Conservation (phyloP, 2,113 vertebrate genomes). For the Miniopterus natalensis region DNA sequence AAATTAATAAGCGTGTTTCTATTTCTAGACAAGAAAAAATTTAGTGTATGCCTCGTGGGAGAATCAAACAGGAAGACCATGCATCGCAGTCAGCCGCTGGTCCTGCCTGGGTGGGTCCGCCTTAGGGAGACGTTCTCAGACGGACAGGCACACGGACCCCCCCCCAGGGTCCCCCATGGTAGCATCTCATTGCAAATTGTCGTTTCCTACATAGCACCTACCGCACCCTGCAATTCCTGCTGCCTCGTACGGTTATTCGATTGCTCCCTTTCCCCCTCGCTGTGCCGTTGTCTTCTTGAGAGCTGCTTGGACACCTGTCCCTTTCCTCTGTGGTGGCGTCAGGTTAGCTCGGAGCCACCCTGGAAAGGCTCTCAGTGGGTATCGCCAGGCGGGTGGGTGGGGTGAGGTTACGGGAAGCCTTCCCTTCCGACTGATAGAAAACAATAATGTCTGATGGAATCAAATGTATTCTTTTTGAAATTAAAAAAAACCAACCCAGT, state of each 20-base stretch:
- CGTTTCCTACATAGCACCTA: neutral
- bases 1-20: neutral
- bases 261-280: neutral
- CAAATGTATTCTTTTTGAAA: neutral
- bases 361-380: neutral
- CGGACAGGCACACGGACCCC: neutral
- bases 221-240: neutral
- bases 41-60: too few species aligned
- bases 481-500: neutral
- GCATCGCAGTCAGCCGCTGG: neutral
- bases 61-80: neutral
- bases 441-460: neutral
- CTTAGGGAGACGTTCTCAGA: accelerated
- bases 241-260: neutral
- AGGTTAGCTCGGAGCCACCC: neutral
- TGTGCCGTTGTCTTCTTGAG: accelerated
- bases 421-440: accelerated
- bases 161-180: neutral
- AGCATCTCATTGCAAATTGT: neutral
- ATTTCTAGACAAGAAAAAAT: neutral
- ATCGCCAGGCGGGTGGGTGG: neutral
- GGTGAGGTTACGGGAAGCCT: neutral
- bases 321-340: neutral
- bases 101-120: accelerated
- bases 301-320: neutral